Evolutionary conservation across 2,797 vertebrate genomes (phyloP), one percentile per base, ranked within the genome.

Genomic region (Gambelia wislizenii): DNA sequence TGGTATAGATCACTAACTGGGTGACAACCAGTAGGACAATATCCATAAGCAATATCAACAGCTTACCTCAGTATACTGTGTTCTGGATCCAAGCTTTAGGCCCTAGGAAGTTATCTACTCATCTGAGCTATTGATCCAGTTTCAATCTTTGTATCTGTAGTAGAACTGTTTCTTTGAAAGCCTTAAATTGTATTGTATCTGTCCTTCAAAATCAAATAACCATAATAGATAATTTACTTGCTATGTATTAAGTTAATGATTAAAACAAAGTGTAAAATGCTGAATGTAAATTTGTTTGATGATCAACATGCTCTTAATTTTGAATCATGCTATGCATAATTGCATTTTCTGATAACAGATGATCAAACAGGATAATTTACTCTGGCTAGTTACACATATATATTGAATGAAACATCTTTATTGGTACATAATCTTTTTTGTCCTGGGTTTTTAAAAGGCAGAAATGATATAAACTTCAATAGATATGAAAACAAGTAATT

Each of bases 221-320:
- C 88, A 82, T 25, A 33, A 89, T 93, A 85, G 3, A 52, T 89
- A 76, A n/a, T 64, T 80, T 94, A 18, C 90, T 88, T 39, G 52
- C 13, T 78, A 52, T 75, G 85, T 84, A 93, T 94, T 79, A 91
- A 89, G 74, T 93, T 59, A 90, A 92, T 95, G 80, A 88, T 87
- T 22, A 91, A 92, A 94, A 67, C 42, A 56, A 2, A 86, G 79
- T 54, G 67, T 89, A 83, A 89, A 90, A 42, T 64, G 42, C 36
- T 84, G 0, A 39, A 70, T 77, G 70, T 87, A 85, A 64, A 47
- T 54, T 27, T 64, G 6, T 54, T 82, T 59, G 54, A 70, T 27
- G 52, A 16, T 36, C 82, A 78, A 59, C 10, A 44, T 54, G 27
- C 27, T 59, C 61, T 56, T 79, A 70, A 16, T 77, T 84, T 54